Percentiles rank a stretch among this genome's conserved stretches.
Evolutionary conservation across 2,113 vertebrate genomes (phyloP).

Genomic region (Illadopsis cleaveri): DNA sequence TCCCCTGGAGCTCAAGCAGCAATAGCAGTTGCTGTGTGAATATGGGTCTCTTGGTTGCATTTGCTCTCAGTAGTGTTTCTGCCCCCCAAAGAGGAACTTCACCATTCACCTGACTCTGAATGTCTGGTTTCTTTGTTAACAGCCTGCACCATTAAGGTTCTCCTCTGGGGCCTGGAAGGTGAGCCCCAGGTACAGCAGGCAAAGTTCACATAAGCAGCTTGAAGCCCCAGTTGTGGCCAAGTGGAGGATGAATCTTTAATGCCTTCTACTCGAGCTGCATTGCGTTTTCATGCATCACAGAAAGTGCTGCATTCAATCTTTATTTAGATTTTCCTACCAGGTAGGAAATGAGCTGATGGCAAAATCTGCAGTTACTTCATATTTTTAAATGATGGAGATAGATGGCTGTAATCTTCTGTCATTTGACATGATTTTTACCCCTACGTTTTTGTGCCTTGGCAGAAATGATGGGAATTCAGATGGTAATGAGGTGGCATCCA

Average conservation of each 20-base stretch:
- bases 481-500: slow-evolving; percentile 49
- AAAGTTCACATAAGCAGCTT: neutral
- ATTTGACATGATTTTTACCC: slow-evolving; percentile 49
- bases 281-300: slow-evolving; percentile 55
- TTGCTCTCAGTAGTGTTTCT: neutral
- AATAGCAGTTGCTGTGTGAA: neutral
- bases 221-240: neutral
- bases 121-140: neutral
- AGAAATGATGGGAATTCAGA: neutral
- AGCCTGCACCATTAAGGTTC: neutral
- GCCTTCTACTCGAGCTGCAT: slow-evolving; percentile 42
- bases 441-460: neutral
- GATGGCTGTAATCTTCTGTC: slow-evolving; percentile 55
- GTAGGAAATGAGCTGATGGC: slow-evolving; percentile 67
- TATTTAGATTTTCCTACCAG: slow-evolving; percentile 65
- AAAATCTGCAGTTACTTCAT: slow-evolving; percentile 62
- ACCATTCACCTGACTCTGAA: rapidly evolving
- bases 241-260: slow-evolving; percentile 37
- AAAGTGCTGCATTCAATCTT: slow-evolving; percentile 64
- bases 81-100: neutral
- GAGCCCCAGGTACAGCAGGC: neutral
- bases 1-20: neutral
- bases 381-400: slow-evolving; percentile 62
- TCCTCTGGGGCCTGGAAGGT: neutral
- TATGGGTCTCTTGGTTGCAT: neutral